A percentile compares a stretch with the other conserved stretches of the same genome.
These are phyloP conservation scores for Sesamia nonagrioides DNA, from an alignment of 1,140 invertebrate genomes.

Conservation along the genomic window DNA sequence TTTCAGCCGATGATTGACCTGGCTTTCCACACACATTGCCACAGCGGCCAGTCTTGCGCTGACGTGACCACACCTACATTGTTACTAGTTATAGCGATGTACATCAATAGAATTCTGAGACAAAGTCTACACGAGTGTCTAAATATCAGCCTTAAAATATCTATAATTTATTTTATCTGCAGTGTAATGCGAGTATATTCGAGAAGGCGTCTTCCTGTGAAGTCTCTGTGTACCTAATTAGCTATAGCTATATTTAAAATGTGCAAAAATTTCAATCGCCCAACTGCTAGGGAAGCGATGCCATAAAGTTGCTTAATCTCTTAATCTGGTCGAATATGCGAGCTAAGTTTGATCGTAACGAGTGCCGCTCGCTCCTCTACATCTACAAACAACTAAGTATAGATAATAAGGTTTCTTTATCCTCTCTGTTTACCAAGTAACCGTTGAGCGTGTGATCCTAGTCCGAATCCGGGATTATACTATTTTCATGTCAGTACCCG, in stretches of 20 bases:
- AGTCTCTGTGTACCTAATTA: conserved; percentile 49
- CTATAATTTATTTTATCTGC: not conserved
- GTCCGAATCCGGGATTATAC: not conserved
- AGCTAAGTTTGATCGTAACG: conserved; percentile 39
- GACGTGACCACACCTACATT: too few relatives aligned
- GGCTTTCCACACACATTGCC: too few relatives aligned
- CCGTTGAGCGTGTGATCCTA: not conserved
- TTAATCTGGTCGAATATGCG: conserved; percentile 56
- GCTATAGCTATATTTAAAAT: conserved; percentile 37
- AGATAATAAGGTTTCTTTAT: not conserved
- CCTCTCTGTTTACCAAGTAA: not conserved
- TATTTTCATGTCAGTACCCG: not conserved
- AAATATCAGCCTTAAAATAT: too few relatives aligned
- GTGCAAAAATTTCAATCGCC: conserved; percentile 56
- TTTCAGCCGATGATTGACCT: too few relatives aligned
- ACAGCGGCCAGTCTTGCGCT: too few relatives aligned
- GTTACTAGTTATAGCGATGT: too few relatives aligned
- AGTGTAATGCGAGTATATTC: not conserved
- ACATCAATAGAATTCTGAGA: too few relatives aligned
- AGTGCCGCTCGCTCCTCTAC: not conserved
- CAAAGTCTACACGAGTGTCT: too few relatives aligned
- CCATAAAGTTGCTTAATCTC: conserved; percentile 57
- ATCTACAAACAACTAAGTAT: not conserved
- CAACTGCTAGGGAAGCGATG: conserved; percentile 1
- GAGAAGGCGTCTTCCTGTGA: not conserved